Evolutionary conservation across 2,888 invertebrate genomes (phyloP), one percentile per base, ranked within the genome.

Genomic region (Xestoiulus laeticollis): DNA sequence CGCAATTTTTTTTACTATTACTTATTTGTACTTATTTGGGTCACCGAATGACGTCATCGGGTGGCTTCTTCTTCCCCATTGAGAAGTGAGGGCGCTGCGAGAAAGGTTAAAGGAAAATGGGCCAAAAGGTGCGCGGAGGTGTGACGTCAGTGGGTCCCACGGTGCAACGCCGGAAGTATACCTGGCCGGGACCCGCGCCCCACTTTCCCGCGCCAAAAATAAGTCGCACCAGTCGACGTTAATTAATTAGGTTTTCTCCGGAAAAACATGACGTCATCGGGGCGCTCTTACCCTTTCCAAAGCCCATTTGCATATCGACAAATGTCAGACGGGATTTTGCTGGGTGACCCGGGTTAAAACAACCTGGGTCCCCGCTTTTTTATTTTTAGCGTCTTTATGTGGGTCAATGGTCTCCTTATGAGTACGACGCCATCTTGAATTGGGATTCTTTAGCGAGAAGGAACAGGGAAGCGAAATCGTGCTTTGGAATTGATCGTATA

Each of bases 81-180:
- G 68, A 68, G 68, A 68, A 68, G 59, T 22, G 59, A 22, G 59
- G 59, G n/a, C n/a, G n/a, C 59, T 59, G n/a, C 22, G 22, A 59
- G n/a, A 59, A 68, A 68, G 68, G 68, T 68, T 26, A 68, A 26
- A 68, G 68, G 68, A 68, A 68, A 68, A 68, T 68, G 68, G 68
- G 68, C 68, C 68, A 26, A 68, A 68, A 68, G 68, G 68, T 68
- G 68, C 68, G 26, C 68, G 26, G 1, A 22, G 16, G n/a, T 22
- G 68, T 68, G 68, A 68, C 68, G 68, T 68, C 68, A 68, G 3
- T 26, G 22, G 59, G 59, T 22, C 59, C 59, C 59, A 48, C 48
- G 48, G 48, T 14, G 48, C 16, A 14, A 14, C 5, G 8, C 59
- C 59, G 59, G 59, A 59, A 59, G 59, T 22, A 19, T 19, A 59